Evolutionary conservation across 2,113 vertebrate species (phyloP).

Genomic region (Crotalus viridis): DNA sequence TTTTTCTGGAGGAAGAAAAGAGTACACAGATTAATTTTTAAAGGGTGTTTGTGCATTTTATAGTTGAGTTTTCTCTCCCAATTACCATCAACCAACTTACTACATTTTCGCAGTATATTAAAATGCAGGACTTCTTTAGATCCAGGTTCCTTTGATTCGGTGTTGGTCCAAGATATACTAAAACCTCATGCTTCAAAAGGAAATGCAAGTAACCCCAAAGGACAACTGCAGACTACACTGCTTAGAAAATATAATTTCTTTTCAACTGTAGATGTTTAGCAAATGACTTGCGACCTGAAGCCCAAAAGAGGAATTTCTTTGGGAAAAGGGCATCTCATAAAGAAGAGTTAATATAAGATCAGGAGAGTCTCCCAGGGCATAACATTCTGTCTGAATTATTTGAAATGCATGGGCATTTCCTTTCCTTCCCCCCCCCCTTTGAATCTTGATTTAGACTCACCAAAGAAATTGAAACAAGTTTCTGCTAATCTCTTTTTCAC

Average conservation of each 20-base stretch:
- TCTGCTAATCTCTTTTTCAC: background rate
- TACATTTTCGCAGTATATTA: conserved; percentile 22
- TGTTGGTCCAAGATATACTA: conserved; percentile 1
- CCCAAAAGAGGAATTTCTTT: conserved; percentile 15
- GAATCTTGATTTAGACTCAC: background rate
- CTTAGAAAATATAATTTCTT: conserved; percentile 21
- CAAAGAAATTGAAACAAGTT: background rate
- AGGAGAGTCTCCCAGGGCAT: background rate
- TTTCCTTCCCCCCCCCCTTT: background rate
- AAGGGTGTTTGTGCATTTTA: conserved; percentile 33
- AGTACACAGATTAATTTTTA: conserved; percentile 18
- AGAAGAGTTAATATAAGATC: background rate
- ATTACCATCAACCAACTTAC: conserved; percentile 24
- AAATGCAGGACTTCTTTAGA: conserved; percentile 8
- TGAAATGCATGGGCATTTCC: background rate
- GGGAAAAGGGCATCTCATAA: background rate
- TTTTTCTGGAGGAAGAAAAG: conserved; percentile 79
- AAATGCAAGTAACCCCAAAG: conserved; percentile 19
- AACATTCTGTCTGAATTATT: background rate
- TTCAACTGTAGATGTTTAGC: conserved; percentile 28
- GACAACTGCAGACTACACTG: conserved; percentile 13
- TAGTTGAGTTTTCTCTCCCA: conserved; percentile 24
- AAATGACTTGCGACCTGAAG: conserved; percentile 25
- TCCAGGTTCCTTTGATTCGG: conserved; percentile 26
- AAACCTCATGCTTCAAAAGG: conserved; percentile 28